These are phyloP conservation scores for Drosophila mayaguana DNA, from an alignment of 2,888 invertebrate species.

Conservation along the genomic window DNA sequence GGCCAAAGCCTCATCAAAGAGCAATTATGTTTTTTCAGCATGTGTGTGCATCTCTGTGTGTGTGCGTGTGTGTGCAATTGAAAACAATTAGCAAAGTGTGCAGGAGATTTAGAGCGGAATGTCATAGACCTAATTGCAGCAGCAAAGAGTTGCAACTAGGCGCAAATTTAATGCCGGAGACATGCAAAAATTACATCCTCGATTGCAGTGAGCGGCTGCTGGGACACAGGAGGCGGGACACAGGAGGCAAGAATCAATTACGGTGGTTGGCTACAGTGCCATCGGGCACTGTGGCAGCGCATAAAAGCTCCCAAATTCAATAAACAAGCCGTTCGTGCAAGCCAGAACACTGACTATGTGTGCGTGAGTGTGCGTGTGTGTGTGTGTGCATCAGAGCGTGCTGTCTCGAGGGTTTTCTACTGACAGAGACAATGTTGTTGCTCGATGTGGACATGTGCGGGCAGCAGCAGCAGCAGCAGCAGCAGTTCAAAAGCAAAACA, in stretches of 20 bases:
- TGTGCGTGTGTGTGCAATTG: conserved; percentile 62
- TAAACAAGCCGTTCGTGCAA: conserved; percentile 76
- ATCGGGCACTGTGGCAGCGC: conserved; percentile 31
- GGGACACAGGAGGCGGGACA: too few relatives aligned
- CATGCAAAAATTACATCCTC: conserved; percentile 79
- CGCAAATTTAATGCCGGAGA: conserved; percentile 74
- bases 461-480: conserved; percentile 11
- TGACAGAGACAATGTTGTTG: conserved; percentile 64
- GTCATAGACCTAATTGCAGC: conserved; percentile 69
- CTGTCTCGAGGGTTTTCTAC: conserved; percentile 44
- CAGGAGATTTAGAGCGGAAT: conserved; percentile 79
- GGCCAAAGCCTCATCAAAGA: conserved; percentile 52
- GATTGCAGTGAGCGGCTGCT: conserved; percentile 49
- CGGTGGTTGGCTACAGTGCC: conserved; percentile 17
- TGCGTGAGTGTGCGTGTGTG: conserved; percentile 8
- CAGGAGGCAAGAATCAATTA: background rate
- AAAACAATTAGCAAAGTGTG: conserved; percentile 79
- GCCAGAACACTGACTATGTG: conserved; percentile 33
- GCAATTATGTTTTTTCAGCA: conserved; percentile 49
- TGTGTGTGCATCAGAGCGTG: conserved; percentile 54
- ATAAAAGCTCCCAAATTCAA: conserved; percentile 71
- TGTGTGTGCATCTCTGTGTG: conserved; percentile 16
- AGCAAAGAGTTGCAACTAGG: conserved; percentile 45
- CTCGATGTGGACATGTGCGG: conserved; percentile 14
- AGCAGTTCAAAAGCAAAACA: conserved; percentile 54